Base-by-base conservation (phyloP, 2,113 vertebrate species). In the Chlorodrepanis virens region DNA sequence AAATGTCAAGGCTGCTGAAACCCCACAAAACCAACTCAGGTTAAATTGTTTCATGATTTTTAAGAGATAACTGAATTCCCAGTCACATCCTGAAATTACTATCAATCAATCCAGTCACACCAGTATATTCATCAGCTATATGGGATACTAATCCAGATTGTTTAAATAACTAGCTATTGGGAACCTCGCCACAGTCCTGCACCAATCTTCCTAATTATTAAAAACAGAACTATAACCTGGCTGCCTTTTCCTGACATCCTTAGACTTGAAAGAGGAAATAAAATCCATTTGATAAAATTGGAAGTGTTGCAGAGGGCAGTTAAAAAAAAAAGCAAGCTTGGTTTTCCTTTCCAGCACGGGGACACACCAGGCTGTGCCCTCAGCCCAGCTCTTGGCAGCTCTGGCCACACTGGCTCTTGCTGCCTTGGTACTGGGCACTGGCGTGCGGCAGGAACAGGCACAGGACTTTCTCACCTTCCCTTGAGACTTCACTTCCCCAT, bases 371-470 rank as follows among this genome's bases (percentile, higher is more conserved):
- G 56, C 31, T 8, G 1, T 24, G 45, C 12, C 42, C 47, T 23
- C 47, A 40, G 67, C 39, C 59, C 40, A 8, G 75, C 1, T 40
- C 42, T 31, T 40, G 20, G 8, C 65, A 65, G 83, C 23, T 5
- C 17, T 11, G n/a, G 39, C 44, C 7, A 2, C 2, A 3, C 9
- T 8, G 5, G 40, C 18, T 56, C 40, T 35, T 17, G 45, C 20
- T 23, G 74, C 22, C 72, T 23, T 6, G 19, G 56, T 23, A 25
- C 31, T 22, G 50, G 47, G 37, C 50, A 60, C 56, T 14, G 9
- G 22, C 9, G 2, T 0, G 3, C 29, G 52, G 25, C 79, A 61
- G 16, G 21, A 28, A 13, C 2, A 1, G 59, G 80, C 39, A 28
- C 2, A 2, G 54, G 45, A 44, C 23, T 17, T 37, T 13, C 9